Evolutionary conservation across 2,113 vertebrate species (phyloP).

Genomic region (Oryctolagus cuniculus): DNA sequence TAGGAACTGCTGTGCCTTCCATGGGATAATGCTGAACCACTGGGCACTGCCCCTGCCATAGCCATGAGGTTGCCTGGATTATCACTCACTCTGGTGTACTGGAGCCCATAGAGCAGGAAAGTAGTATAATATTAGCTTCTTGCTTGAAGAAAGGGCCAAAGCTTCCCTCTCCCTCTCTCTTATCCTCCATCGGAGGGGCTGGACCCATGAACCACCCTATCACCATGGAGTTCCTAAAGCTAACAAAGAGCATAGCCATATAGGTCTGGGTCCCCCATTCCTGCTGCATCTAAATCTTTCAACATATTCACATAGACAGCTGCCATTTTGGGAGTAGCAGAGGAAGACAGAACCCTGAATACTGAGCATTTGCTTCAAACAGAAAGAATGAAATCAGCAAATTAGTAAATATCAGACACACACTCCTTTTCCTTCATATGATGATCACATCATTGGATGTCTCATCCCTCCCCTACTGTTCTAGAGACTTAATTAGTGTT

Average conservation of each 20-base stretch:
- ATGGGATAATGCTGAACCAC: too few species aligned
- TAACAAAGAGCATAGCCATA: neutral
- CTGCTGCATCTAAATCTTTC: neutral
- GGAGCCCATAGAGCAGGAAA: neutral
- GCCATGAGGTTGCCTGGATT: neutral
- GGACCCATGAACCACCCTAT: neutral
- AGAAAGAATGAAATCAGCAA: neutral
- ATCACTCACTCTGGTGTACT: neutral
- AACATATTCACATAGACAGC: neutral
- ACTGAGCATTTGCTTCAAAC: conserved; percentile 6
- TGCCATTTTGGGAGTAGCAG: neutral
- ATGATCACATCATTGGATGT: neutral
- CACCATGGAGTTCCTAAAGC: neutral
- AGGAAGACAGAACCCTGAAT: neutral
- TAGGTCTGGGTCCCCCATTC: neutral
- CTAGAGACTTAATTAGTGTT: neutral
- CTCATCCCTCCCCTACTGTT: neutral
- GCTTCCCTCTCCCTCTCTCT: neutral
- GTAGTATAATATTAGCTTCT: neutral
- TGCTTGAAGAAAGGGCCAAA: neutral
- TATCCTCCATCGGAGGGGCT: neutral
- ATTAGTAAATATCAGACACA: neutral
- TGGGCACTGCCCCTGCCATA: fast-evolving
- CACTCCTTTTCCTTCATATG: neutral
- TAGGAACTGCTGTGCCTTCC: too few species aligned